phyloP scores from a whole-genome alignment of 2,888 invertebrate species.

The Bombyx huttoni region DNA sequence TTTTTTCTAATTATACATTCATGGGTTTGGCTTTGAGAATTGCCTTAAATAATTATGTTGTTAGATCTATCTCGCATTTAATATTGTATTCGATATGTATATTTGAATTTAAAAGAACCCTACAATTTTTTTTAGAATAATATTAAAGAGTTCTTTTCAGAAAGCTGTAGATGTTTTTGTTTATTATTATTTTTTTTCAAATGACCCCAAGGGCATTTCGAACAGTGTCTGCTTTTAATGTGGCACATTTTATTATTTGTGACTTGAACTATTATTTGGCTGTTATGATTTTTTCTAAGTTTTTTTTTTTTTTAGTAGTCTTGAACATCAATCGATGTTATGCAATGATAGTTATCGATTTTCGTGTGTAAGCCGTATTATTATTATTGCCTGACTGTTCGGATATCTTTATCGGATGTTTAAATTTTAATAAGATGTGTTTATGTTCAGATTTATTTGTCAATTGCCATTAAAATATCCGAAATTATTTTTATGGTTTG shows the following conservation, averaged over 20 bases:
- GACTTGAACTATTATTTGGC: conserved; percentile 38
- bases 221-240: conserved; percentile 10
- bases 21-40: not conserved
- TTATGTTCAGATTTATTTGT: no score
- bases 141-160: conserved; percentile 4
- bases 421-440: not conserved
- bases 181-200: conserved; percentile 1
- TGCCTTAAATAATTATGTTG: not conserved
- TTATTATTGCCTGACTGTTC: conserved; percentile 5
- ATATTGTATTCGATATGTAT: not conserved
- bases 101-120: not conserved
- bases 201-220: not conserved
- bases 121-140: not conserved
- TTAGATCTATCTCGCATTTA: not conserved
- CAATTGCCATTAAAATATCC: no score
- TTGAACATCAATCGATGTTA: no score
- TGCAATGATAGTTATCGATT: no score
- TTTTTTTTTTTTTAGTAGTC: conserved; percentile 9
- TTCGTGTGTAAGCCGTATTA: no score
- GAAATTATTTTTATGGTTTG: no score
- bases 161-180: conserved; percentile 3
- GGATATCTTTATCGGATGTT: not conserved
- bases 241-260: conserved; percentile 4
- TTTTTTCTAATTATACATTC: no score
- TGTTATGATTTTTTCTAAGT: conserved; percentile 39